Base-by-base conservation (phyloP, 2,888 invertebrate species). In the Latrodectus hesperus region DNA sequence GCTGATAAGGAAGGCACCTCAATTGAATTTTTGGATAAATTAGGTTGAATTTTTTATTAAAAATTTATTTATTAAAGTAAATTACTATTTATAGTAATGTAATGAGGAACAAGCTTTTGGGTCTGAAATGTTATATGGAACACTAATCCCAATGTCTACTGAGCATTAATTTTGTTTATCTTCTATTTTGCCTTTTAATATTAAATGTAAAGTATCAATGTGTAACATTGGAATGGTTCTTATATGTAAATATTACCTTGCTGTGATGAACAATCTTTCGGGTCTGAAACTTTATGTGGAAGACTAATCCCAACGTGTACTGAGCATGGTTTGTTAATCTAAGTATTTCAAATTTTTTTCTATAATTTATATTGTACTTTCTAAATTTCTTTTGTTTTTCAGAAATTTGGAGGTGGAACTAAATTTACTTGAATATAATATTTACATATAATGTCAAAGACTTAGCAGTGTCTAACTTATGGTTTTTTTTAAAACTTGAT, bases 241-340 rank as follows among this genome's bases (percentile, higher is more conserved):
- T 16, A 11, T 49, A 3, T 2, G 17, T 26, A 60, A 26, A 22
- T 38, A 22, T 12, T 49, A 51, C 51, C 49, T 5, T 12, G 64
- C 26, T 17, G 14, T 81, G 80, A 81, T 81, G 73, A 81, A 67
- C 49, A 70, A 79, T 79, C 75, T 75, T 82, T 75, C 75, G 82
- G 75, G 82, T 70, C 82, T 75, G 55, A 82, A 55, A 52, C 1
- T 17, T 22, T 38, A 14, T 81, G 64, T 77, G 65, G 72, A 78
- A 22, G 70, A 53, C 17, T 16, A 55, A 70, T 86, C 80, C 80
- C 80, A 86, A 81, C 80, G 80, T 86, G 85, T 86, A 80, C 86
- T 86, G 86, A 86, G 65, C 77, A 52, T 26, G 11, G 38, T 68
- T 22, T 17, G 17, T 60, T 9, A 60, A 60, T 9, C 10, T 60